Percentiles rank a stretch among this genome's conserved stretches.
Conservation (phyloP, 2,888 invertebrate genomes). For the Dryobota labecula region DNA sequence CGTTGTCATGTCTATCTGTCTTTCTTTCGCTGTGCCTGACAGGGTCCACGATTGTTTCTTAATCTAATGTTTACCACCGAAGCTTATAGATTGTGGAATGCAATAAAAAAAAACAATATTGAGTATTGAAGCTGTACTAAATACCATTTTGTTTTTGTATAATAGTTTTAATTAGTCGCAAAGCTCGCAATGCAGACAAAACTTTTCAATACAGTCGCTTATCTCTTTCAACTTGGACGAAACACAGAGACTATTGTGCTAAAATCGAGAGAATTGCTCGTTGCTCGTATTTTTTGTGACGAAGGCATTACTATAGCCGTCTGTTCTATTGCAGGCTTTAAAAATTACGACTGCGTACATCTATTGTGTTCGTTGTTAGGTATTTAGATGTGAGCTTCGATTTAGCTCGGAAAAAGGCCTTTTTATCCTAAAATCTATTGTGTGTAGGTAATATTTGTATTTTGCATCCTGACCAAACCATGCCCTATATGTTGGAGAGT, state of each 20-base stretch:
- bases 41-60: too few species aligned
- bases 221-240: constrained; percentile 25
- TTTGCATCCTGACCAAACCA: not conserved
- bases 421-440: not conserved
- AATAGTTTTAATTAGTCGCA: not conserved
- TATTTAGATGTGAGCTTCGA: constrained; percentile 30
- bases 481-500: not conserved
- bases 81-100: too few species aligned
- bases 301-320: constrained; percentile 66
- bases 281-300: constrained; percentile 71
- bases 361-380: constrained; percentile 26
- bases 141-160: too few species aligned
- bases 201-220: not conserved
- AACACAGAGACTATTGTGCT: constrained; percentile 67
- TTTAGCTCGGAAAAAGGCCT: constrained; percentile 7
- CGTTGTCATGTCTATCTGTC: too few species aligned
- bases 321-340: constrained; percentile 46
- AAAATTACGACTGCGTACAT: constrained; percentile 50
- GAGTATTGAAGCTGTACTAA: too few species aligned
- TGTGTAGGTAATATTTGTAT: constrained; percentile 10
- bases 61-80: too few species aligned
- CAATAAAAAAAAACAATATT: too few species aligned
- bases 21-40: too few species aligned
- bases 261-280: constrained; percentile 73
- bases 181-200: not conserved